phyloP scores from a whole-genome alignment of 2,888 invertebrate species.

The Aphelenchoides bicaudatus region DNA sequence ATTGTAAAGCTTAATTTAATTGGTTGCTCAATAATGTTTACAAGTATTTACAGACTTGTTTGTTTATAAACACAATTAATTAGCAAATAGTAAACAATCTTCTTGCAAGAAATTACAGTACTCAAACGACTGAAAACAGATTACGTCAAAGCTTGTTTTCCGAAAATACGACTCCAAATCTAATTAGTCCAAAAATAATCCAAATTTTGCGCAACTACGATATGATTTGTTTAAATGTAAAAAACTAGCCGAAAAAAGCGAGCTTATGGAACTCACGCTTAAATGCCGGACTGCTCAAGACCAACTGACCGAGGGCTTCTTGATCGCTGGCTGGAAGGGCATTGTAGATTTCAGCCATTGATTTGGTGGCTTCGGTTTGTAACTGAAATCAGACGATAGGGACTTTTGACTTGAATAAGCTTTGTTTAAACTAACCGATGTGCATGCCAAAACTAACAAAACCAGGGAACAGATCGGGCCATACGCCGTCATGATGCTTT shows the following conservation, averaged over 20 bases:
- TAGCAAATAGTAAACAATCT: too few species aligned
- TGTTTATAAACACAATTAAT: too few species aligned
- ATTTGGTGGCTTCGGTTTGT: neutral
- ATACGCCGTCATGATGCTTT: conserved; percentile 9
- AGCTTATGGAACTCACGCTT: neutral
- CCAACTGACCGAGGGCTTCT: conserved; percentile 1
- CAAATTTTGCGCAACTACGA: too few species aligned
- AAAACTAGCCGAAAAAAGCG: neutral
- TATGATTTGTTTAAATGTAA: neutral
- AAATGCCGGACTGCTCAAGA: neutral
- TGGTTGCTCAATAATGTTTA: too few species aligned
- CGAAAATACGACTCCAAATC: too few species aligned
- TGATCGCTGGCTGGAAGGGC: conserved; percentile 1
- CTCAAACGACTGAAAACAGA: too few species aligned
- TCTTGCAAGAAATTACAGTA: too few species aligned
- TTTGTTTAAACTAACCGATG: neutral
- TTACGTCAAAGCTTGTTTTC: too few species aligned
- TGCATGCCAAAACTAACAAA: conserved; percentile 2
- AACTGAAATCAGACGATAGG: neutral
- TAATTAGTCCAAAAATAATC: too few species aligned
- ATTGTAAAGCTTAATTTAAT: too few species aligned
- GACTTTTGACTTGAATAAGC: neutral
- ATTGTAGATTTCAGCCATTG: neutral
- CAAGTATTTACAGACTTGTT: too few species aligned
- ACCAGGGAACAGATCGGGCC: neutral